Evolutionary conservation across 2,113 vertebrate genomes (phyloP).

Genomic region (Cheilinus undulatus): DNA sequence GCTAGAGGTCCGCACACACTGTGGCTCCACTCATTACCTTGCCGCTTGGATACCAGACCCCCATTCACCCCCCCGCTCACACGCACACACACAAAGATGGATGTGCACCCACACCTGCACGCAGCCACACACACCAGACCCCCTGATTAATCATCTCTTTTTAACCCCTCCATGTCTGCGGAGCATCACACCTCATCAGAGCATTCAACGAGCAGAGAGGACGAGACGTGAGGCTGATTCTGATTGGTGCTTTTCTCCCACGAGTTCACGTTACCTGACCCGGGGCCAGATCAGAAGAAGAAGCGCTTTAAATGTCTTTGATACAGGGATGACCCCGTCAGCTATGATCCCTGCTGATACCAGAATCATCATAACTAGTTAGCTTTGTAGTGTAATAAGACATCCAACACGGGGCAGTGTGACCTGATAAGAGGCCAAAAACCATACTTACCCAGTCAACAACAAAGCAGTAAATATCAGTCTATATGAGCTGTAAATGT

Average conservation of each 20-base stretch:
- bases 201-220: constrained; percentile 23
- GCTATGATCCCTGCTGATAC: too few relatives aligned
- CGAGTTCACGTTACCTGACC: constrained; percentile 30
- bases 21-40: constrained; percentile 74
- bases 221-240: constrained; percentile 61
- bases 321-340: too few relatives aligned
- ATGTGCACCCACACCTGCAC: background rate
- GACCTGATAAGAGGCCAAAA: too few relatives aligned
- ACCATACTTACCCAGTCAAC: too few relatives aligned
- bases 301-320: too few relatives aligned
- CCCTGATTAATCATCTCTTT: constrained; percentile 64
- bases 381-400: too few relatives aligned
- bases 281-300: too few relatives aligned
- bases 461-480: too few relatives aligned
- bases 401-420: too few relatives aligned
- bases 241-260: constrained; percentile 49
- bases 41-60: constrained; percentile 66
- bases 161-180: constrained; percentile 41
- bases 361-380: too few relatives aligned
- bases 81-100: constrained; percentile 17
- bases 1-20: constrained; percentile 71
- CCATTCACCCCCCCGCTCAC: constrained; percentile 52
- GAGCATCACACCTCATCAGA: constrained; percentile 10
- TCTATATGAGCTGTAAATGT: too few relatives aligned
- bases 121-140: constrained; percentile 17